Conservation (phyloP, 2,888 invertebrate species). For the Lithophane leautieri region DNA sequence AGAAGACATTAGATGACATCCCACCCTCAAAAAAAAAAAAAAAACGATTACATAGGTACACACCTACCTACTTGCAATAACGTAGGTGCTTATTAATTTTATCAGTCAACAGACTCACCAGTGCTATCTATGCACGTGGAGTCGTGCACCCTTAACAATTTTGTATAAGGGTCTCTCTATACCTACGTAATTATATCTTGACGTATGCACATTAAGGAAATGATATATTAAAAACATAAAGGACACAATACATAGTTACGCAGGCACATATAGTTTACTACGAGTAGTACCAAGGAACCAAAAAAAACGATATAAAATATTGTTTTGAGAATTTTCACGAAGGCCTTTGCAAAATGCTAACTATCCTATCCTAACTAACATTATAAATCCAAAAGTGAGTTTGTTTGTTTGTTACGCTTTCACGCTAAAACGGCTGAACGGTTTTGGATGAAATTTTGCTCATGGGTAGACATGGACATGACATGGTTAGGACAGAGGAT, state of each 20-base stretch:
- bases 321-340: not conserved
- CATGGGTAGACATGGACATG: too few species aligned
- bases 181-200: not conserved
- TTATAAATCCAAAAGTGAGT: too few species aligned
- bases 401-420: too few species aligned
- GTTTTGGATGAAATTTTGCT: too few species aligned
- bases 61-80: too few species aligned
- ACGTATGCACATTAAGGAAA: not conserved
- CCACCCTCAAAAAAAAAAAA: too few species aligned
- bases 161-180: not conserved
- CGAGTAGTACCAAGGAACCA: too few species aligned
- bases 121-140: not conserved
- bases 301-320: not conserved
- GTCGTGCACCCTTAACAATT: not conserved
- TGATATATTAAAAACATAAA: not conserved
- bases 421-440: too few species aligned
- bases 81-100: not conserved
- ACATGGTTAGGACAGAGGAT: too few species aligned
- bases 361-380: too few species aligned
- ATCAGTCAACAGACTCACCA: not conserved
- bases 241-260: not conserved
- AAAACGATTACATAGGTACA: not conserved
- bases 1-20: too few species aligned
- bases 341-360: not conserved
- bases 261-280: not conserved